Conservation (phyloP, 2,797 vertebrate species). For the Tauraco hartlaubi region DNA sequence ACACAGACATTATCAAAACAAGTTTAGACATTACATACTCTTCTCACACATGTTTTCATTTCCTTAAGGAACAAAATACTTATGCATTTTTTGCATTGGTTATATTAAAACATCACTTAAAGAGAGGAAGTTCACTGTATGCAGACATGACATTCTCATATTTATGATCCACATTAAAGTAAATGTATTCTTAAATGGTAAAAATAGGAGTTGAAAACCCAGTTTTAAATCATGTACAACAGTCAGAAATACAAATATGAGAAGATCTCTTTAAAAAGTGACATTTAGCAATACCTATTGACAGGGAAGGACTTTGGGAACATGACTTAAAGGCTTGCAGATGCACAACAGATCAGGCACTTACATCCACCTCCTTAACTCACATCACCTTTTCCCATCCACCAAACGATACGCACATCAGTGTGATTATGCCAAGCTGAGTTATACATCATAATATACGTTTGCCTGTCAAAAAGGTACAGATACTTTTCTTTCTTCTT, state of each 20-base stretch:
- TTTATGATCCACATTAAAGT: neutral
- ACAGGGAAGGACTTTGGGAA: neutral
- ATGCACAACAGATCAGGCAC: neutral
- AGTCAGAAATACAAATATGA: neutral
- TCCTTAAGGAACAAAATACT: neutral
- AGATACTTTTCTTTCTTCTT: neutral
- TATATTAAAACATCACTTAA: neutral
- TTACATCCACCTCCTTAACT: slow-evolving; percentile 49
- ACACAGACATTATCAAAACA: neutral
- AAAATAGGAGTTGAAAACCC: neutral
- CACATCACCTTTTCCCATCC: slow-evolving; percentile 34
- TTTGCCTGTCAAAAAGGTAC: neutral
- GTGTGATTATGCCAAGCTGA: neutral
- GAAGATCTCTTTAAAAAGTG: neutral
- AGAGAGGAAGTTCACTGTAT: neutral
- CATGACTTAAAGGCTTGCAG: neutral
- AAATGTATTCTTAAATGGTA: neutral
- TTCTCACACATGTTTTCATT: neutral
- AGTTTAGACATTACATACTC: neutral
- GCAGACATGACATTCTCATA: neutral
- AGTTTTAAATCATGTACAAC: neutral
- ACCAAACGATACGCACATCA: neutral
- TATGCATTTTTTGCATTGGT: neutral
- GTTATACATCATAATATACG: neutral
- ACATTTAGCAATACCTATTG: neutral